Conservation (phyloP, 2,113 vertebrate species). For the Prunella fulvescens region DNA sequence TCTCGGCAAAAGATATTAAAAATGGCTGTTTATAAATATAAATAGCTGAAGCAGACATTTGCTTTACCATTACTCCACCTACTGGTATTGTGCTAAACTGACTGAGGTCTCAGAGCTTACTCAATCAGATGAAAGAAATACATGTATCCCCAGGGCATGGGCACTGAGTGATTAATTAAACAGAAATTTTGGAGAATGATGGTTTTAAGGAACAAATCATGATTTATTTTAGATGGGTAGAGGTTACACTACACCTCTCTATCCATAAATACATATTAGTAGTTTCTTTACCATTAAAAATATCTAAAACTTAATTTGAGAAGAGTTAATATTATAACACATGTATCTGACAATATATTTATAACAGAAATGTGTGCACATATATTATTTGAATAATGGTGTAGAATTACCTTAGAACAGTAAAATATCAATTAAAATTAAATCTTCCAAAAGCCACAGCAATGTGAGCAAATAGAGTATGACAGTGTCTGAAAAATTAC, state of each 20-base stretch:
- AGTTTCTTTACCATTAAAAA: background rate
- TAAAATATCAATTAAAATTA: constrained; percentile 12
- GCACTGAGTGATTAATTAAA: background rate
- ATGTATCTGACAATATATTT: background rate
- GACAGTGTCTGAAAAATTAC: constrained; percentile 53
- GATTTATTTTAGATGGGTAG: background rate
- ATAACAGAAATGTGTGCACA: background rate
- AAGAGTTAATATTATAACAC: background rate
- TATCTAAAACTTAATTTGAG: background rate
- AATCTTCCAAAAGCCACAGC: background rate
- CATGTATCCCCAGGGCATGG: background rate
- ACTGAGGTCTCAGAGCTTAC: background rate
- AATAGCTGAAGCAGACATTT: constrained; percentile 51
- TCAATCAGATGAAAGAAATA: background rate
- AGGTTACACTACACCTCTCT: background rate
- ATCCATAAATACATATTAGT: background rate
- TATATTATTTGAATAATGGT: background rate
- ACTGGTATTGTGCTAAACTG: constrained; percentile 68
- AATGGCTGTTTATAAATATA: constrained; percentile 37
- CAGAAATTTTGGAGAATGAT: background rate
- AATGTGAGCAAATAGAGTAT: background rate
- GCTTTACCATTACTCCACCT: constrained; percentile 80
- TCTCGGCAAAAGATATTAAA: constrained; percentile 27
- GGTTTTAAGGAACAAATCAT: background rate
- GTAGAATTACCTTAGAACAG: background rate